phyloP scores from a whole-genome alignment of 1,140 invertebrate species.

The Solen grandis region DNA sequence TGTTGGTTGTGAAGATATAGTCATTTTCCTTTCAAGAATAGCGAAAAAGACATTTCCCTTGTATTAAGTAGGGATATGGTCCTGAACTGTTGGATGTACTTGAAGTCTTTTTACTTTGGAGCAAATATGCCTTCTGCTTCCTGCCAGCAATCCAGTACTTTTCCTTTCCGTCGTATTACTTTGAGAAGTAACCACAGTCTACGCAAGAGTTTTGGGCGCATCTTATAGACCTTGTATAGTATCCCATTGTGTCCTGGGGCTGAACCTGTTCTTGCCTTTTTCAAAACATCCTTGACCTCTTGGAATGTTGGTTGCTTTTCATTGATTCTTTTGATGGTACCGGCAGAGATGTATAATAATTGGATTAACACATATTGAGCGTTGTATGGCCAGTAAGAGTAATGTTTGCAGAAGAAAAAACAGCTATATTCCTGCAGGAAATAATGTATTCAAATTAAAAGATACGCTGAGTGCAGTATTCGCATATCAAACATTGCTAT shows the following conservation, averaged over 20 bases:
- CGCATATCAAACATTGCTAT: no score
- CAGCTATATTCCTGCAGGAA: no score
- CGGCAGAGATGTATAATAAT: no score
- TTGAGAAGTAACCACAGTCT: slow-evolving; percentile 4
- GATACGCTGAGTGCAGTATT: no score
- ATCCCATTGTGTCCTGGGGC: slow-evolving; percentile 40
- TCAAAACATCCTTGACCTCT: slow-evolving; percentile 19
- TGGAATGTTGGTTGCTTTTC: slow-evolving; percentile 24
- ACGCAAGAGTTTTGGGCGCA: slow-evolving; percentile 19
- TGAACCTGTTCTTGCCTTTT: slow-evolving; percentile 19
- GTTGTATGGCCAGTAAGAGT: no score
- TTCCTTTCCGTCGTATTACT: slow-evolving; percentile 34
- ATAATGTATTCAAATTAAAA: no score
- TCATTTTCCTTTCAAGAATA: slow-evolving; percentile 1
- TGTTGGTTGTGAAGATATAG: slow-evolving; percentile 1
- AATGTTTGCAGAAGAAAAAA: no score
- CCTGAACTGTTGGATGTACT: slow-evolving; percentile 26
- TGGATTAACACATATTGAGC: no score
- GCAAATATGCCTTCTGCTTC: slow-evolving; percentile 26
- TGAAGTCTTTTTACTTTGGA: slow-evolving; percentile 44
- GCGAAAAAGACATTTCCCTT: slow-evolving; percentile 30
- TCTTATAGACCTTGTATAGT: slow-evolving; percentile 41
- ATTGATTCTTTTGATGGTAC: no score
- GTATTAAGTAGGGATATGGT: slow-evolving; percentile 47
- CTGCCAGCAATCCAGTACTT: slow-evolving; percentile 28